Base-by-base conservation (phyloP, 2,113 vertebrate species). In the Sinocyclocheilus anshuiensis region DNA sequence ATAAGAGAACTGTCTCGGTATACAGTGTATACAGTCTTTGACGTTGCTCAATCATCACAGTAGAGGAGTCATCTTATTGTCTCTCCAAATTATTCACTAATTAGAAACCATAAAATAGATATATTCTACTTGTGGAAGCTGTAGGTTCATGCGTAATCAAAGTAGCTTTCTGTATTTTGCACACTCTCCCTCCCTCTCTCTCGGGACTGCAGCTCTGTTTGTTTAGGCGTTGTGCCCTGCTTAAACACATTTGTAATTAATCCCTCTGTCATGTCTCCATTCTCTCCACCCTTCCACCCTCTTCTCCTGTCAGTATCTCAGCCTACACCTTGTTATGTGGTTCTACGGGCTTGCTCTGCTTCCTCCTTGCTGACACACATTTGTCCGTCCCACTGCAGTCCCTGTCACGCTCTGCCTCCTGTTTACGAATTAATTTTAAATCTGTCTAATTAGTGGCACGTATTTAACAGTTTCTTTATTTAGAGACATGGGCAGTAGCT, bases 391-490 rank as follows among this genome's bases (percentile, higher is more conserved):
- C 83, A 69, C 74, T 63, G 77, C 69, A 85, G 69, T 77, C 81
- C 24, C 9, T 36, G 61, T 85, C 72, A 87, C 42, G 74, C 75
- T 80, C 59, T 77, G 39, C 61, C 77, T 81, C 72, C 65, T 88
- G 33, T 48, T 16, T 59, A 80, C 16, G 83, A 77, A 90, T 91
- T 83, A 15, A 86, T 89, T 84, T 88, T 77, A 86, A 86, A 88
- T 83, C 81, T 42, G 63, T 81, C 88, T 86, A 88, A 90, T 89
- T 87, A 77, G 48, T 33, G 81, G 80, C 88, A 86, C 85, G 87
- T 87, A 89, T 90, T 91, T 88, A 89, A 90, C 86, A 74, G 85
- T 65, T 87, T 80, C 50, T 78, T 69, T 11, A 53, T n/a, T 76
- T 75, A 9, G 45, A 55, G 22, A 77, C 36, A 42, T 16, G 71